Evolutionary conservation across 2,113 vertebrate species (phyloP).

Genomic region (Laticauda colubrina): DNA sequence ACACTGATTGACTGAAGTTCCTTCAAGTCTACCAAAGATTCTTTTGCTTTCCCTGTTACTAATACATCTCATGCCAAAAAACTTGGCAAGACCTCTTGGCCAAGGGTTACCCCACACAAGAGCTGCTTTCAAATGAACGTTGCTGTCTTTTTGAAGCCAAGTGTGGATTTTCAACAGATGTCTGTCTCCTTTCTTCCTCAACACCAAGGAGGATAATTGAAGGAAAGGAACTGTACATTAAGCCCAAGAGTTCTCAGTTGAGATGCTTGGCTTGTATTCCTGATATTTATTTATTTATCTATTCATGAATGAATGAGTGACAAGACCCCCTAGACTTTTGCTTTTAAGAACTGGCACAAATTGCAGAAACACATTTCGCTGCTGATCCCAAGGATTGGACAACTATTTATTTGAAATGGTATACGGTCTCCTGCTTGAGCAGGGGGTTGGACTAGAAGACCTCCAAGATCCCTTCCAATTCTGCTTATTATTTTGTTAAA

Average conservation of each 20-base stretch:
- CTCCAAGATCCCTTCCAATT: no score
- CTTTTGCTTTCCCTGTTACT: slow-evolving; percentile 13
- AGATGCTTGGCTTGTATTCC: slow-evolving; percentile 61
- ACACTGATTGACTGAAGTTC: neutral
- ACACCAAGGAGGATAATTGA: slow-evolving; percentile 63
- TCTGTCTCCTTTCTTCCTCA: slow-evolving; percentile 54
- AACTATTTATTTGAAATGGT: no score
- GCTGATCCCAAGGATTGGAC: slow-evolving; percentile 49
- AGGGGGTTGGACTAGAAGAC: no score
- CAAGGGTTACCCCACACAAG: slow-evolving; percentile 52
- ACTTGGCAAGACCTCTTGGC: slow-evolving; percentile 42
- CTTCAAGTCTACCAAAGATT: neutral
- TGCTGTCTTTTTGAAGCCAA: slow-evolving; percentile 53
- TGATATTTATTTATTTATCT: slow-evolving; percentile 28
- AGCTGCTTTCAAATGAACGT: slow-evolving; percentile 50
- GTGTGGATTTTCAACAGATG: slow-evolving; percentile 64
- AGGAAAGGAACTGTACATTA: slow-evolving; percentile 60
- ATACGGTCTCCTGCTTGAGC: no score
- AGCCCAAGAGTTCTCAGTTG: slow-evolving; percentile 54
- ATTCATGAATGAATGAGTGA: slow-evolving; percentile 40
- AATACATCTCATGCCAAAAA: slow-evolving; percentile 42
- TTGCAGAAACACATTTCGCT: slow-evolving; percentile 62
- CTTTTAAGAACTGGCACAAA: slow-evolving; percentile 56
- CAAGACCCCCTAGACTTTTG: slow-evolving; percentile 56
- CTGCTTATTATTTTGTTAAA: neutral